Conservation (phyloP, 1,140 invertebrate species). For the Drosophila miranda region DNA sequence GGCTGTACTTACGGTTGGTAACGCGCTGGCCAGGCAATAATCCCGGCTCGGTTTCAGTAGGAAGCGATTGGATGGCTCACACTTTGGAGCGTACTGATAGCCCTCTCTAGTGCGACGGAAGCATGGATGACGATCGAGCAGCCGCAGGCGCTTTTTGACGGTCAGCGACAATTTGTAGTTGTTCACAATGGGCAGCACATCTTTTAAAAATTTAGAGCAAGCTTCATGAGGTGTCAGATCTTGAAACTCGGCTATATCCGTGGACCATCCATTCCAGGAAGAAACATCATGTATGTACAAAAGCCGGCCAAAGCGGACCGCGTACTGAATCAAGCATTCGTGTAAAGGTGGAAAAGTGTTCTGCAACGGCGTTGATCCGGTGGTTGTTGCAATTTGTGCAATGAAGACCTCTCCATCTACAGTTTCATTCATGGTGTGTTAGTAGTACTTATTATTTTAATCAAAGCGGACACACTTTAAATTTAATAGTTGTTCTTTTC, state of each 20-base stretch:
- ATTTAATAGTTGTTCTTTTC: no score
- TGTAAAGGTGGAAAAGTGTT: not conserved
- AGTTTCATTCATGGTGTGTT: not conserved
- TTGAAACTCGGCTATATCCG: not conserved
- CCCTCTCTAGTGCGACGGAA: constrained; percentile 15
- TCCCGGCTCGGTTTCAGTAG: constrained; percentile 8
- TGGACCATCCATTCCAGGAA: constrained; percentile 5
- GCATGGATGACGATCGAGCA: constrained; percentile 28
- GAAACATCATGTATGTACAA: constrained; percentile 29
- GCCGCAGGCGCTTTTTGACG: constrained; percentile 14
- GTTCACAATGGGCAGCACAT: constrained; percentile 28
- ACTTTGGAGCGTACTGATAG: constrained; percentile 20
- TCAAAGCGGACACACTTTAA: not conserved
- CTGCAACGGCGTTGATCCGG: not conserved
- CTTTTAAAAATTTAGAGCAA: constrained; percentile 10
- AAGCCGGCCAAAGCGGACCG: constrained; percentile 12
- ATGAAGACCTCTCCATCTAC: not conserved
- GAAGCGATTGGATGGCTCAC: not conserved
- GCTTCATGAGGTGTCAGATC: constrained; percentile 13
- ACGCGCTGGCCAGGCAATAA: constrained; percentile 7
- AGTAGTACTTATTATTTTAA: not conserved
- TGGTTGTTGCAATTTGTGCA: not conserved
- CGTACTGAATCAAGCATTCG: constrained; percentile 9
- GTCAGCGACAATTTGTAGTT: constrained; percentile 1
- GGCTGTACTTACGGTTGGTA: no score